Evolutionary conservation across 2,797 vertebrate species (phyloP), one percentile per base, ranked within the genome.

Genomic region (Acanthiza pusilla): DNA sequence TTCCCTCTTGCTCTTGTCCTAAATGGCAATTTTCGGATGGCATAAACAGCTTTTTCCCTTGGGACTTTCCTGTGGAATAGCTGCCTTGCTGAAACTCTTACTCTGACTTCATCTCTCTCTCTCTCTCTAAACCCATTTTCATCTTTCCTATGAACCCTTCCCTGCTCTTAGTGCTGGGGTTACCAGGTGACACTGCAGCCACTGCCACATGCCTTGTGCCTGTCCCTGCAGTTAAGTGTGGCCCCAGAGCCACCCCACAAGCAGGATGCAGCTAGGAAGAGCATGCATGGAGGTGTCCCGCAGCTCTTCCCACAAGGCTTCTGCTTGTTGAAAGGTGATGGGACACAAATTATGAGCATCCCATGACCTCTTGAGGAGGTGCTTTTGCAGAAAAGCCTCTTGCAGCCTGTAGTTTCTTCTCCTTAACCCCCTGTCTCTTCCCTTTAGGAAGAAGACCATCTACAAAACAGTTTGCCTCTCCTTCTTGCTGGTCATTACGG

Each of bases 391-490:
- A 50, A 5, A 70, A 88, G 22, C 42, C 1, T 68, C 61, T 77
- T 3, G 0, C 7, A 51, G 40, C 23, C 40, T 34, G 22, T 36
- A 40, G 16, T 55, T 86, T 84, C 34, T 45, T 42, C 55, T 71
- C 47, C 13, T 73, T 91, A 94, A 81, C 20, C 2, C 30, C 7
- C 10, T n/a, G 11, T 95, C 25, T 90, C 6, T 2, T 89, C 26
- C 32, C 34, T 38, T 34, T 58, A 99, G 99, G 98, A 98, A 97
- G 97, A 98, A 98, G 98, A 98, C 97, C 88, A 80, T 99, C 75
- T 99, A 98, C 97, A 99, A 98, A 97, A 98, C 97, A 2, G 81
- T 98, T 74, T 97, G 98, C 72, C 97, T 99, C 95, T 98, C 98
- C 65, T 97, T 99, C 91, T 96, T 99, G 70, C 97, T 98, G 36